These are phyloP conservation scores for Caradrina kadenii DNA, from an alignment of 2,888 invertebrate species.

Conservation along the genomic window DNA sequence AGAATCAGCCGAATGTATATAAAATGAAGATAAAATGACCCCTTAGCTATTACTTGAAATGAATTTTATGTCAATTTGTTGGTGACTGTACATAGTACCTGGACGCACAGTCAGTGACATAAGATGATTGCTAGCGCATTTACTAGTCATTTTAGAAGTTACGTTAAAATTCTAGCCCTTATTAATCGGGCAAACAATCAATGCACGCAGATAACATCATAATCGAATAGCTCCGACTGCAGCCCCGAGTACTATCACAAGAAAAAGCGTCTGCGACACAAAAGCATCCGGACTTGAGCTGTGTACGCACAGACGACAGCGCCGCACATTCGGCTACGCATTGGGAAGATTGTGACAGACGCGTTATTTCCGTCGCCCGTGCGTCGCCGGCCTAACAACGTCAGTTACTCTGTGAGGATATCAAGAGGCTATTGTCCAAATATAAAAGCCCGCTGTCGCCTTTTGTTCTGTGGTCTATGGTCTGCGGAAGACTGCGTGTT, in stretches of 20 bases:
- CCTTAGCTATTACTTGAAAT: no score
- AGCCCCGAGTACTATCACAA: constrained; percentile 5
- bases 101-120: no score
- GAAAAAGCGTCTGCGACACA: constrained; percentile 24
- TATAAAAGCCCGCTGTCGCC: constrained; percentile 73
- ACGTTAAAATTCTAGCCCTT: no score
- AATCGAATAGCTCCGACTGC: background rate
- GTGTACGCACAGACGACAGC: constrained; percentile 33
- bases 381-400: constrained; percentile 70
- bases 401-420: constrained; percentile 74
- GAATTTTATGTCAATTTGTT: no score
- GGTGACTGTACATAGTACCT: no score
- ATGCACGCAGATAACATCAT: background rate
- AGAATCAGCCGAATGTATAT: no score
- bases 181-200: background rate
- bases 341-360: constrained; percentile 76
- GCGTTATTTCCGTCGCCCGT: constrained; percentile 79
- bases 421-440: constrained; percentile 78
- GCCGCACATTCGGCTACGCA: constrained; percentile 55
- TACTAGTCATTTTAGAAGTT: no score
- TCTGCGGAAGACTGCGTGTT: constrained; percentile 63
- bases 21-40: no score
- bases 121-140: no score
- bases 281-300: constrained; percentile 23
- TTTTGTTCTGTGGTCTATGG: constrained; percentile 70